These are phyloP conservation scores for Pangasius mekongensis DNA, from an alignment of 2,797 vertebrate genomes.

Conservation along the genomic window DNA sequence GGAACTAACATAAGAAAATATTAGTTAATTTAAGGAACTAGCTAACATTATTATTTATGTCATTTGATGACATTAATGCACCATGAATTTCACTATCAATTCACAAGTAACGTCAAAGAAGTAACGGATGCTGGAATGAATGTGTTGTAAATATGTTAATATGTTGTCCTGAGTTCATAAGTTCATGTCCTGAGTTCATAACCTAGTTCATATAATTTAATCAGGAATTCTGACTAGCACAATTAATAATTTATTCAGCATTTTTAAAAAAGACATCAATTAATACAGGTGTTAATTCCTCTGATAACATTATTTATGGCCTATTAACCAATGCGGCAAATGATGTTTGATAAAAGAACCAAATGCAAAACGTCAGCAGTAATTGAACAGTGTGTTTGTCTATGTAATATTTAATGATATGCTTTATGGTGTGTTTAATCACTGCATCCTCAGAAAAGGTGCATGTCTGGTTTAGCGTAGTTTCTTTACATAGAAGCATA, in stretches of 20 bases:
- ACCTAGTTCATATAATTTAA: not conserved
- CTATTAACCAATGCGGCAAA: not conserved
- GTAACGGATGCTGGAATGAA: not conserved
- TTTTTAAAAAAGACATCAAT: not conserved
- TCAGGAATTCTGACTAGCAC: not conserved
- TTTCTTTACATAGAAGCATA: constrained; percentile 1
- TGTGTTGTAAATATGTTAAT: not conserved
- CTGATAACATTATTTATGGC: not conserved
- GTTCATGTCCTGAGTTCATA: not conserved
- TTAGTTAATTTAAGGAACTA: not conserved
- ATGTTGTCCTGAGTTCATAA: not conserved
- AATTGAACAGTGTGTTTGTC: not conserved
- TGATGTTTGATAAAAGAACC: not conserved
- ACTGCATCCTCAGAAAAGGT: not conserved
- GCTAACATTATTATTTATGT: not conserved
- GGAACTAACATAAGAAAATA: not conserved
- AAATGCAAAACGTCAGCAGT: not conserved
- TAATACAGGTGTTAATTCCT: not conserved
- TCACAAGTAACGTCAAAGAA: not conserved
- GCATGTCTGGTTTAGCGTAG: not conserved
- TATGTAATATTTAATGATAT: not conserved
- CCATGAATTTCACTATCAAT: not conserved
- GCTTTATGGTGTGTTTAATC: not conserved
- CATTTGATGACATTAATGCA: not conserved
- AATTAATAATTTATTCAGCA: not conserved